Percentiles rank a stretch among this genome's conserved stretches.
These are phyloP conservation scores for Leucopsar rothschildi DNA, from an alignment of 2,113 vertebrate species.

Conservation along the genomic window DNA sequence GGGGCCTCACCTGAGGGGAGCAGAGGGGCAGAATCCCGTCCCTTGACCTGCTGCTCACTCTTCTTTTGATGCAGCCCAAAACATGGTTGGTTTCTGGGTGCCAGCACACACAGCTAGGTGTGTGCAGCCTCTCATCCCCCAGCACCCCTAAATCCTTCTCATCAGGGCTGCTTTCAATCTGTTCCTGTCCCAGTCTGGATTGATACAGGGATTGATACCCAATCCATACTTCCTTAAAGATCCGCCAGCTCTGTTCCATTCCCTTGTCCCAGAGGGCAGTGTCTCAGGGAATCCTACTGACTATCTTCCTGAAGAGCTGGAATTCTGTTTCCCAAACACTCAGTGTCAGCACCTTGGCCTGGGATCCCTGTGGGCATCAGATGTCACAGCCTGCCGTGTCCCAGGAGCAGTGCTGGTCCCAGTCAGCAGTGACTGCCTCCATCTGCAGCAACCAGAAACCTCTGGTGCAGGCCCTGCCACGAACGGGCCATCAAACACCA, in stretches of 20 bases:
- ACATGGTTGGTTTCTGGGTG: background rate
- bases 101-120: accelerated
- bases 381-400: background rate
- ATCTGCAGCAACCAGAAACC: background rate
- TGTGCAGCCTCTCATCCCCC: background rate
- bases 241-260: background rate
- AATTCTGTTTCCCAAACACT: background rate
- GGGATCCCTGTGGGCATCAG: background rate
- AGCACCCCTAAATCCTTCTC: background rate
- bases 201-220: accelerated
- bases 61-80: background rate
- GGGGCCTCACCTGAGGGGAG: background rate
- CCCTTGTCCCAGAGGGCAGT: background rate
- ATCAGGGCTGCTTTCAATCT: background rate
- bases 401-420: background rate
- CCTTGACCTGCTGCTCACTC: background rate
- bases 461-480: background rate
- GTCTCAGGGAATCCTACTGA: background rate
- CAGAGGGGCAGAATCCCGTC: background rate
- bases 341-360: background rate
- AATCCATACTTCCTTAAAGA: background rate
- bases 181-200: background rate
- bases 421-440: background rate
- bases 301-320: background rate
- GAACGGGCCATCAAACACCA: background rate